Evolutionary conservation across 2,888 invertebrate genomes (phyloP).

Genomic region (Macrophya annulata): DNA sequence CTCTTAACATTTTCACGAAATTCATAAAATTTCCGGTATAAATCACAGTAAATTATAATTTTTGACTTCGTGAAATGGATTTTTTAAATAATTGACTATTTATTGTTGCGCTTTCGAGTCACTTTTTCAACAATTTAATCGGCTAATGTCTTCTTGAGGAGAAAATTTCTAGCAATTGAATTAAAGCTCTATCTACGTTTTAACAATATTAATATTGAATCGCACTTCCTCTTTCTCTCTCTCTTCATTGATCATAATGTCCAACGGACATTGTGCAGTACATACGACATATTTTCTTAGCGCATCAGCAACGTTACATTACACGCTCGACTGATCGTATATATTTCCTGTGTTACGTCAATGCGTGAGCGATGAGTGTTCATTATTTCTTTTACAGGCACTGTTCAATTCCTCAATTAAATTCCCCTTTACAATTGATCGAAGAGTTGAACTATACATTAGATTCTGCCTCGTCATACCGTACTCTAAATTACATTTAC

Average conservation of each 20-base stretch:
- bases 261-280: background rate
- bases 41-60: background rate
- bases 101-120: background rate
- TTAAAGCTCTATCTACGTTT: background rate
- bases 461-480: constrained; percentile 15
- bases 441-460: background rate
- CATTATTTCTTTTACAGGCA: background rate
- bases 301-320: constrained; percentile 26
- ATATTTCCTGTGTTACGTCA: constrained; percentile 30
- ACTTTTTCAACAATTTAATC: background rate
- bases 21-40: background rate
- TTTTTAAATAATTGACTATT: background rate
- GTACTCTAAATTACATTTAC: constrained; percentile 14
- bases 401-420: constrained; percentile 22
- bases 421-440: background rate
- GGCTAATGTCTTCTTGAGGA: background rate
- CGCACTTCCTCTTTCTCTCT: background rate
- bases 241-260: background rate
- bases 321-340: constrained; percentile 23
- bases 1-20: background rate
- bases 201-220: background rate
- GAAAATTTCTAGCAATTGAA: background rate
- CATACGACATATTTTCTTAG: constrained; percentile 2
- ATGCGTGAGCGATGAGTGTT: background rate
- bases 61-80: background rate